Conservation (phyloP, 2,797 vertebrate species). For the Limnodromus scolopaceus region DNA sequence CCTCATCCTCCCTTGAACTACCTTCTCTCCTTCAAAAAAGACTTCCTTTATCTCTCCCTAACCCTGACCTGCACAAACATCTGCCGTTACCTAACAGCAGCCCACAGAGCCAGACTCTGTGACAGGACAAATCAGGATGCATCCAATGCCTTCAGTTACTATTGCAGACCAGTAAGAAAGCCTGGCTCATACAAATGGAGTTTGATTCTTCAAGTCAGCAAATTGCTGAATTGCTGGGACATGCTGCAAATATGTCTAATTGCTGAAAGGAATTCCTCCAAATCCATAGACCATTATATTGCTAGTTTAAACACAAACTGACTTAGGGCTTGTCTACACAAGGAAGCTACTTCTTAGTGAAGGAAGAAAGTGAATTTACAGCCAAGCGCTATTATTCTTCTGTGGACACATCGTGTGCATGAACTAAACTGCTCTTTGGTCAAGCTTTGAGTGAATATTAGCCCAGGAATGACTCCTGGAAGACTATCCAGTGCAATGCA, state of each 20-base stretch:
- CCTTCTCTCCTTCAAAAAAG: neutral
- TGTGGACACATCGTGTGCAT: neutral
- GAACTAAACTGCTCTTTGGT: neutral
- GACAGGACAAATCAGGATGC: neutral
- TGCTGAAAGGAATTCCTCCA: neutral
- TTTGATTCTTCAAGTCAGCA: neutral
- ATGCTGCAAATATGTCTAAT: neutral
- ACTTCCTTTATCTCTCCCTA: neutral
- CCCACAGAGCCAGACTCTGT: accelerated
- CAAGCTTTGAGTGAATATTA: neutral
- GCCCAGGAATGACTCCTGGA: neutral
- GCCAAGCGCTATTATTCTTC: neutral
- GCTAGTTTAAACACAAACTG: neutral
- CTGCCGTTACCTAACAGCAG: neutral
- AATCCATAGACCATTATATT: neutral
- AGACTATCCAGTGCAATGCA: neutral
- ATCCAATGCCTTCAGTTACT: neutral
- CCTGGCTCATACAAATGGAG: neutral
- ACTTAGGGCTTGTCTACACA: neutral
- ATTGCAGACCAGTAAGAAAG: neutral
- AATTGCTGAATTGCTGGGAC: neutral
- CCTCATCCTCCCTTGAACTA: neutral
- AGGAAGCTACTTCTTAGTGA: neutral
- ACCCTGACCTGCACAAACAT: neutral
- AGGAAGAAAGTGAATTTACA: neutral